phyloP scores from a whole-genome alignment of 2,888 invertebrate species.

The Hipparchia sbordonii region DNA sequence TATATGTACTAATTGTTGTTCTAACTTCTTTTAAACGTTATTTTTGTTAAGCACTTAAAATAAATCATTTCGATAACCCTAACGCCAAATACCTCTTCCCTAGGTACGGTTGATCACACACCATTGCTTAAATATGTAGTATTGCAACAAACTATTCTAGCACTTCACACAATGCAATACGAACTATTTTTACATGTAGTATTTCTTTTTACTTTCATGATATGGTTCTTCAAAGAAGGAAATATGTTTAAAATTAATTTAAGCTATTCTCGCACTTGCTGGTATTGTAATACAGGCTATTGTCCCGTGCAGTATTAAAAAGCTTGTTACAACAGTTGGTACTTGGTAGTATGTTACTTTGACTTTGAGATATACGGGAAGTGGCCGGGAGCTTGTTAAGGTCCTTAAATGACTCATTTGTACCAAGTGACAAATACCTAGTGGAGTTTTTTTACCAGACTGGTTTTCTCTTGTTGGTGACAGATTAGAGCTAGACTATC shows the following conservation, averaged over 20 bases:
- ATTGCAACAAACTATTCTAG: constrained; percentile 19
- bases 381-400: constrained; percentile 26
- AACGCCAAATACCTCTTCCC: constrained; percentile 5
- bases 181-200: constrained; percentile 20
- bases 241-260: neutral
- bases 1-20: neutral
- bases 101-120: constrained; percentile 23
- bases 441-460: constrained; percentile 6
- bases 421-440: constrained; percentile 16
- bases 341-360: constrained; percentile 24
- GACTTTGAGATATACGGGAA: constrained; percentile 30
- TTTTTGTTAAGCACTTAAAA: too few relatives aligned
- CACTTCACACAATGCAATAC: constrained; percentile 19
- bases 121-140: constrained; percentile 11
- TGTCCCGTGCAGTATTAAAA: constrained; percentile 8
- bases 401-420: constrained; percentile 26
- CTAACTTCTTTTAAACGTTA: neutral
- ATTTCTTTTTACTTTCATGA: constrained; percentile 9
- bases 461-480: neutral
- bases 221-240: constrained; percentile 13
- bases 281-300: constrained; percentile 8
- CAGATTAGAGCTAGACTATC: neutral
- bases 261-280: constrained; percentile 14
- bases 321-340: neutral
- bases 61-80: constrained; percentile 12